Percentiles rank a stretch among this genome's conserved stretches.
phyloP scores from a whole-genome alignment of 2,113 vertebrate species.

The Notarius lentiginosus region DNA sequence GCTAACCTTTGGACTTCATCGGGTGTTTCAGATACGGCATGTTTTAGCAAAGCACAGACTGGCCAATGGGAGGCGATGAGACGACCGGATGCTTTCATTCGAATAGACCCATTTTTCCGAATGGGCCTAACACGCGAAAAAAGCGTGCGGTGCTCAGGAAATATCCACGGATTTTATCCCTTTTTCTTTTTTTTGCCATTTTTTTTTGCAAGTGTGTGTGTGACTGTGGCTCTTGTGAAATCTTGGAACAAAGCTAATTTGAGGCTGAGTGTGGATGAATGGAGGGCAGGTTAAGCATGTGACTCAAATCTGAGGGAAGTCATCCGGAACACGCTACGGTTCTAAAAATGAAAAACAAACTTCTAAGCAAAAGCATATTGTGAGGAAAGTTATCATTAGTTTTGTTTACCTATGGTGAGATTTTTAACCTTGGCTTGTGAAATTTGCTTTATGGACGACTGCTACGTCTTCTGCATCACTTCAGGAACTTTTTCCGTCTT shows the following conservation, averaged over 20 bases:
- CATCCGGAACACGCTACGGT: constrained; percentile 41
- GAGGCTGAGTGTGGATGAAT: constrained; percentile 67
- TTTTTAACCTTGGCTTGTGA: neutral
- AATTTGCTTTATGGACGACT: constrained; percentile 1
- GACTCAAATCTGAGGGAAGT: constrained; percentile 56
- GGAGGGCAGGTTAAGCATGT: constrained; percentile 58
- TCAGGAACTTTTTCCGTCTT: neutral
- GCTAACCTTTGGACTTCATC: constrained; percentile 56
- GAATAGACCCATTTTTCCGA: constrained; percentile 39
- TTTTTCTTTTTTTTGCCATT: constrained; percentile 26
- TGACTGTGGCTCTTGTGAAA: constrained; percentile 68
- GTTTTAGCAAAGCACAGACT: constrained; percentile 47
- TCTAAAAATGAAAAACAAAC: constrained; percentile 56
- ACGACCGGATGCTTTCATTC: constrained; percentile 50
- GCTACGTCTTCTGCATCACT: neutral
- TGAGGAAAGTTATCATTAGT: constrained; percentile 13
- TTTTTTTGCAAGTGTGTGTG: constrained; percentile 28
- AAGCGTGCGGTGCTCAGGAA: constrained; percentile 34
- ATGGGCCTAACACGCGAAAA: constrained; percentile 43
- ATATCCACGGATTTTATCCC: constrained; percentile 38
- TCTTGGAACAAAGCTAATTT: constrained; percentile 65
- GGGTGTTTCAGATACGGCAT: constrained; percentile 60
- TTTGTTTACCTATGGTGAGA: neutral
- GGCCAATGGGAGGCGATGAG: constrained; percentile 52
- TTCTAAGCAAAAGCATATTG: constrained; percentile 30